Conservation (phyloP, 2,797 vertebrate species). For the Sitta carolinensis region DNA sequence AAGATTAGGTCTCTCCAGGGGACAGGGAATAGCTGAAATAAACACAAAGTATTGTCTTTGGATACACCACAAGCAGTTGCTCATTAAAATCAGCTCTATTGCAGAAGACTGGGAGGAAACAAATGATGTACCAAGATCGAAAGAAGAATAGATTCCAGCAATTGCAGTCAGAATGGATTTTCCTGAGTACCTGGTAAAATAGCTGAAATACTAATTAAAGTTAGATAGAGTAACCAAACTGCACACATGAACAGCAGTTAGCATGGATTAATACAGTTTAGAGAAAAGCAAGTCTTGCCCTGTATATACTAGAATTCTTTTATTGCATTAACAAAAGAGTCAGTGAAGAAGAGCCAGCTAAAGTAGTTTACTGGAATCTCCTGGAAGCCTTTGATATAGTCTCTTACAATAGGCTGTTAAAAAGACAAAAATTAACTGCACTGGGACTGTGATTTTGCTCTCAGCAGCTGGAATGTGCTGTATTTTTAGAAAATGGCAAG, state of each 20-base stretch:
- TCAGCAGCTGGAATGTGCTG: neutral
- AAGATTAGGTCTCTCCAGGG: constrained; percentile 27
- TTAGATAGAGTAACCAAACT: neutral
- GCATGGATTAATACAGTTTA: neutral
- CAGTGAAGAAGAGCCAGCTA: neutral
- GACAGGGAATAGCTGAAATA: constrained; percentile 16
- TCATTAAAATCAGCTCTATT: constrained; percentile 27
- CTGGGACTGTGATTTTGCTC: neutral
- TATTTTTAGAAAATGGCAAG: constrained; percentile 10
- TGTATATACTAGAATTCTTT: neutral
- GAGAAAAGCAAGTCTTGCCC: neutral
- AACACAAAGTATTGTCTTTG: constrained; percentile 21
- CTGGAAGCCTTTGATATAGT: constrained; percentile 3
- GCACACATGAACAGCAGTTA: neutral
- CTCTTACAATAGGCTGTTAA: neutral
- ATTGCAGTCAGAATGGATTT: neutral
- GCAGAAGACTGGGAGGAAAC: neutral
- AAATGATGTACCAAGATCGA: neutral
- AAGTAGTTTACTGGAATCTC: constrained; percentile 44
- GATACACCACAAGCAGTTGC: neutral
- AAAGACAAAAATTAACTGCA: neutral
- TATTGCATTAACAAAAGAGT: neutral
- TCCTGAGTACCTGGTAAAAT: neutral
- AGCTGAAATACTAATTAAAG: constrained; percentile 39
- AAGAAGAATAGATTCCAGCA: constrained; percentile 4